These are phyloP conservation scores for Thelaira solivaga DNA, from an alignment of 2,888 invertebrate genomes.

Conservation along the genomic window DNA sequence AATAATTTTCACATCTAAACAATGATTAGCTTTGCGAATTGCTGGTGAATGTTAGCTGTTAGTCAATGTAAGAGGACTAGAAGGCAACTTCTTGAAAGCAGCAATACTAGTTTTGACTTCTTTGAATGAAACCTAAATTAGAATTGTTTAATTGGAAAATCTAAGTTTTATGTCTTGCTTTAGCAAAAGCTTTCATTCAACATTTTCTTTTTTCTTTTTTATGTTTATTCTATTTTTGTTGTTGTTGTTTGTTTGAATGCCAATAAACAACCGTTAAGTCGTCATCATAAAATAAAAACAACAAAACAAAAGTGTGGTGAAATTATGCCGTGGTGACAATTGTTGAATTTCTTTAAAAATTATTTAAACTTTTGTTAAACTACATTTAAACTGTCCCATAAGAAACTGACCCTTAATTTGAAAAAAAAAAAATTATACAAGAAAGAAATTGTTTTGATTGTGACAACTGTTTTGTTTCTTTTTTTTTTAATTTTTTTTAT, in stretches of 20 bases:
- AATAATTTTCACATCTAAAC: too few species aligned
- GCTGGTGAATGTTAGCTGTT: too few species aligned
- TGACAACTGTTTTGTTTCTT: conserved; percentile 51
- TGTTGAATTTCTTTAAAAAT: conserved; percentile 49
- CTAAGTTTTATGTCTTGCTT: conserved; percentile 18
- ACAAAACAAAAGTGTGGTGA: conserved; percentile 56
- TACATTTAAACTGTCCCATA: conserved; percentile 51
- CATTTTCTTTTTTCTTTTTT: too few species aligned
- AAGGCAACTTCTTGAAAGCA: too few species aligned
- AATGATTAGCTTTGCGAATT: too few species aligned
- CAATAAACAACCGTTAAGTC: conserved; percentile 51
- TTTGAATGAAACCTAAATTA: too few species aligned
- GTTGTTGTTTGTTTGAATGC: too few species aligned
- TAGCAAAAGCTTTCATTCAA: conserved; percentile 32
- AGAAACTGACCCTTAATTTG: conserved; percentile 58
- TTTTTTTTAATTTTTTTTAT: conserved; percentile 42
- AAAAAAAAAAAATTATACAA: conserved; percentile 37
- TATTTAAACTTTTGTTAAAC: conserved; percentile 51
- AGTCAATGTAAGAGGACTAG: too few species aligned
- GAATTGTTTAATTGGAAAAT: background rate
- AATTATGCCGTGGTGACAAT: conserved; percentile 55
- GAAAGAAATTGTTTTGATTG: conserved; percentile 53
- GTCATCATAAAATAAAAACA: conserved; percentile 47
- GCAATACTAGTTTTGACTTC: too few species aligned
- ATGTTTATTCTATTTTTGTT: too few species aligned